These are phyloP conservation scores for Bombus sylvicola DNA, from an alignment of 1,140 invertebrate genomes.

Conservation along the genomic window DNA sequence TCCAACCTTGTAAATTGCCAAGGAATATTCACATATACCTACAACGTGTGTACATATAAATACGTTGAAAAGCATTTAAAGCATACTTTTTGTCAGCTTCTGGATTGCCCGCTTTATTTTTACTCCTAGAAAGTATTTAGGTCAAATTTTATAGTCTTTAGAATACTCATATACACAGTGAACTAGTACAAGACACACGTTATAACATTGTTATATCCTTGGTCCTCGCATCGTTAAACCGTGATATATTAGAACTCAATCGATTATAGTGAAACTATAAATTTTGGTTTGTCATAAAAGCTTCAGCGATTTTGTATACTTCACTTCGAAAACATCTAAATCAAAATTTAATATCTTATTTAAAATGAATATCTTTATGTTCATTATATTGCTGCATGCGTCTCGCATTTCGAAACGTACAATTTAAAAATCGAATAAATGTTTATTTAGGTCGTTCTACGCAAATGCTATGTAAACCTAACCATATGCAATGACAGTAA, in stretches of 20 bases:
- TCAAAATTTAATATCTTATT: too few species aligned
- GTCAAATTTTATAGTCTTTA: not conserved
- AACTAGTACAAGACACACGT: not conserved
- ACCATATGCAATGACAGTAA: not conserved
- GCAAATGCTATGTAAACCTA: not conserved
- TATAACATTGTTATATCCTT: not conserved
- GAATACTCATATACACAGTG: too few species aligned
- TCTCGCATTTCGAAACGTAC: not conserved
- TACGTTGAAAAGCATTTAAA: not conserved
- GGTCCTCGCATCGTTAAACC: constrained; percentile 9
- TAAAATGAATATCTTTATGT: too few species aligned
- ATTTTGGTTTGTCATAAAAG: not conserved
- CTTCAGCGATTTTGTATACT: not conserved
- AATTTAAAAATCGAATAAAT: not conserved
- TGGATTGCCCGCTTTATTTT: not conserved
- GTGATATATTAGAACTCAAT: not conserved
- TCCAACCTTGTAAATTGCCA: not conserved
- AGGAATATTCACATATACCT: not conserved
- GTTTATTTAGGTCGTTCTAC: not conserved
- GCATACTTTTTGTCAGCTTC: not conserved
- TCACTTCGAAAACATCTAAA: not conserved
- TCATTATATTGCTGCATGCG: too few species aligned
- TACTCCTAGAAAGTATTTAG: not conserved
- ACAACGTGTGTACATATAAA: not conserved
- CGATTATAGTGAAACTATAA: not conserved